Evolutionary conservation across 30 jellyfish, hydroid and myxozoan species (phyloP), one percentile per base, ranked within the genome.

Genomic region (Aurelia aurita complex sp. Pacific): DNA sequence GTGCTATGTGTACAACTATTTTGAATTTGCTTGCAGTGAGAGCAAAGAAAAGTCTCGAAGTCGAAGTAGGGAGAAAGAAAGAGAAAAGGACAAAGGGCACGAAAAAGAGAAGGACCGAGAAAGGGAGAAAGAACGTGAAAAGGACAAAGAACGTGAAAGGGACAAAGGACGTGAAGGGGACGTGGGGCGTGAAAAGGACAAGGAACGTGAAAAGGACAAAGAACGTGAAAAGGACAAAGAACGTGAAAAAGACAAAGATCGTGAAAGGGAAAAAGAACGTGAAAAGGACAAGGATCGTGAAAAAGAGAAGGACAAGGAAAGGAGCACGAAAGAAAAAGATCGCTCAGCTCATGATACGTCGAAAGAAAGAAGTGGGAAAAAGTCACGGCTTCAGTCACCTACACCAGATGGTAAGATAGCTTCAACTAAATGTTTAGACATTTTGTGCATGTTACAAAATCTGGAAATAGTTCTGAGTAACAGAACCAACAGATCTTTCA

Each of bases 331-430:
- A 23, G 70, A 61, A 61, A 61, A 61, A 34, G 85, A 74, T 3
- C 42, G 72, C 32, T 61, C 70, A 18, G 35, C 38, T 42, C 63
- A 4, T 34, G 81, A 71, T 71, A 29, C 81, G 5, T 71, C 81
- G 5, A 71, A 42, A 17, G 81, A 71, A 8, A 71, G 81, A 42
- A 19, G 29, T 13, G 43, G 70, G 19, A 77, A 77, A 77, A 77
- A 77, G 42, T 69, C 69, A 57, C 34, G 78, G 69, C 42, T 69
- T 18, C 88, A 77, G 13, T 77, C 88, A n/a, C 88, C 88, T 29
- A 52, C 88, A 4, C 33, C 78, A 5, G 88, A 77, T 61, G 88
- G 88, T 77, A 64, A 33, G 69, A 46, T 6, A 46, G 1, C 57
- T 9, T 46, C 14, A 46, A 46, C 12, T 46, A 9, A 6, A 7